Percentiles rank a stretch among this genome's conserved stretches.
These are phyloP conservation scores for Dicyema japonicum DNA, from an alignment of 1,140 invertebrate species.

Conservation along the genomic window DNA sequence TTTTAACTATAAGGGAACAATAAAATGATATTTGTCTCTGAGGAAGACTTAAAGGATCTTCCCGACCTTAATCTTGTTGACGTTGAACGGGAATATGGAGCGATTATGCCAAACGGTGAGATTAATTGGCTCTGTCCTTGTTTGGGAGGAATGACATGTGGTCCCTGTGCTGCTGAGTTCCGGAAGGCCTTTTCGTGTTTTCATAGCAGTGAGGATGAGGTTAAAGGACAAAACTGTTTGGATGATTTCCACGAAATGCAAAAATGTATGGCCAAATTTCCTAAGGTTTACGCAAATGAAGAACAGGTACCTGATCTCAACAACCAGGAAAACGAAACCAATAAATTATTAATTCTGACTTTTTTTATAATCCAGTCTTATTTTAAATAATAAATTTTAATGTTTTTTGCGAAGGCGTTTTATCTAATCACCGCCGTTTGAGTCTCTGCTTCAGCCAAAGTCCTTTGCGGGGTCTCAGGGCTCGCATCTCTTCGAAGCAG, in stretches of 20 bases:
- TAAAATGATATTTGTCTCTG: conserved; percentile 41
- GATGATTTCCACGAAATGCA: conserved; percentile 61
- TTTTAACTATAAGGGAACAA: conserved; percentile 30
- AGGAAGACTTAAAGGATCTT: conserved; percentile 34
- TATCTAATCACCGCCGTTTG: no score
- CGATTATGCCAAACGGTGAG: conserved; percentile 42
- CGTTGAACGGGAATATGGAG: conserved; percentile 13
- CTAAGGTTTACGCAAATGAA: conserved; percentile 39
- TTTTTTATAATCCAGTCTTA: no score
- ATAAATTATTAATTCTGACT: no score
- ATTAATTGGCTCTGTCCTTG: conserved; percentile 91
- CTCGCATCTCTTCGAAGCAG: no score
- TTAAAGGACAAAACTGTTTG: conserved; percentile 49
- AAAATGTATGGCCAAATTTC: conserved; percentile 55
- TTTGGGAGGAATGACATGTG: conserved; percentile 64
- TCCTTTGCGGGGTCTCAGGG: no score
- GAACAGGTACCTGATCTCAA: no score
- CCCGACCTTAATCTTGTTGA: conserved; percentile 35
- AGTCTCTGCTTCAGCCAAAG: no score
- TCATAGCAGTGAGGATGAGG: conserved; percentile 40
- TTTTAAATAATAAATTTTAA: no score
- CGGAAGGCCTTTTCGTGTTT: conserved; percentile 71
- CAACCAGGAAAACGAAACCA: no score
- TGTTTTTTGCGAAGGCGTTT: no score
- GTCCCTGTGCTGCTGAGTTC: conserved; percentile 64